Percentiles rank a stretch among this genome's conserved stretches.
phyloP scores from a whole-genome alignment of 2,113 vertebrate species.

The Epinephelus lanceolatus region DNA sequence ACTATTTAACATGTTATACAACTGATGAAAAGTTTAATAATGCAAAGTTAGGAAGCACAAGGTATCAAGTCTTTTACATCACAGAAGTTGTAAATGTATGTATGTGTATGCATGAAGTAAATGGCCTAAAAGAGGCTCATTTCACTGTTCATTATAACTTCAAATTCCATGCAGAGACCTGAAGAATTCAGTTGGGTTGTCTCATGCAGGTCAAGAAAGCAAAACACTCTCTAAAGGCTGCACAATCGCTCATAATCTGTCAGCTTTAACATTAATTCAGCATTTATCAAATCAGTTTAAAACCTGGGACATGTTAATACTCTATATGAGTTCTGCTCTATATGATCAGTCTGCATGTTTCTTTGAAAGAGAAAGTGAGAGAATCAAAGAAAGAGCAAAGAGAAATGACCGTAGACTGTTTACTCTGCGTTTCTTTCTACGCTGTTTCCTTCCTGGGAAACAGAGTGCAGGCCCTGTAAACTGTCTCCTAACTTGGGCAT shows the following conservation, averaged over 20 bases:
- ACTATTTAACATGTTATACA: neutral
- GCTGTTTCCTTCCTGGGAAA: conserved; percentile 64
- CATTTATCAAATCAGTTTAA: neutral
- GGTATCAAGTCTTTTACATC: neutral
- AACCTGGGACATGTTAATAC: neutral
- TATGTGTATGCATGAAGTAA: neutral
- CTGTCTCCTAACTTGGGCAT: conserved; percentile 92
- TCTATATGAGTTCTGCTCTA: neutral
- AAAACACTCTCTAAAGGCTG: neutral
- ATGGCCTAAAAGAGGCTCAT: neutral
- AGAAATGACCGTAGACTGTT: conserved; percentile 41
- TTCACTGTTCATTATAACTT: neutral
- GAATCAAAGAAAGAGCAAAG: neutral
- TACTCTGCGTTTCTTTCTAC: conserved; percentile 7
- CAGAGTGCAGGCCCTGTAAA: conserved; percentile 75
- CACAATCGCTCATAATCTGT: neutral
- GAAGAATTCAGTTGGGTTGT: neutral
- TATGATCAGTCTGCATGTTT: neutral
- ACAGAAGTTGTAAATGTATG: neutral
- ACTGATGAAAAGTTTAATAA: neutral
- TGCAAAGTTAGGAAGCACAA: neutral
- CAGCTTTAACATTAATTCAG: neutral
- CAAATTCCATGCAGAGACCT: neutral
- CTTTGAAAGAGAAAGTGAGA: neutral
- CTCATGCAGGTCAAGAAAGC: neutral